Conservation (phyloP, 2,113 vertebrate species). For the Patagioenas fasciata region DNA sequence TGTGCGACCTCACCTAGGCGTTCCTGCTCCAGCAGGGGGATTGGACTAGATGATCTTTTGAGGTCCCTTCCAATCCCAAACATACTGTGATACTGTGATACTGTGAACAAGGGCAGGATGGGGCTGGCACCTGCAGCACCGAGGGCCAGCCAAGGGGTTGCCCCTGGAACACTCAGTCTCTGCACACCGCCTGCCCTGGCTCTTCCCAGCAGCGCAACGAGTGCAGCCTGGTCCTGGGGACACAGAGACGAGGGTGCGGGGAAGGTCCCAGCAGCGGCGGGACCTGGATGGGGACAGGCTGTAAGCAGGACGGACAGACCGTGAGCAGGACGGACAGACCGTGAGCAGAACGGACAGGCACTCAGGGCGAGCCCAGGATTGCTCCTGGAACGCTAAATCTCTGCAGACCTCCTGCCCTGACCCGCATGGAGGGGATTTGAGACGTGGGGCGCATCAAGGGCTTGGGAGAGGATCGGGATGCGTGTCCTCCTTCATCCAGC, state of each 20-base stretch:
- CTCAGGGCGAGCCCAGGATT: not conserved
- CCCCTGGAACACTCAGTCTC: too few species aligned
- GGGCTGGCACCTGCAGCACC: too few species aligned
- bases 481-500: not conserved
- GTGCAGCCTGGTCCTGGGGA: not conserved
- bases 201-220: not conserved
- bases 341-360: not conserved
- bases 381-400: not conserved
- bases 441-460: not conserved
- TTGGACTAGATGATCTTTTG: too few species aligned
- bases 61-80: too few species aligned
- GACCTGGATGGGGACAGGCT: fast-evolving
- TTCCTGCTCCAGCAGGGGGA: too few species aligned
- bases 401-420: not conserved
- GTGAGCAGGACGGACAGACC: not conserved
- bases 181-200: too few species aligned
- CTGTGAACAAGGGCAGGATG: too few species aligned
- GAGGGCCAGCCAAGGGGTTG: too few species aligned
- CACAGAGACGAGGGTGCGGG: fast-evolving
- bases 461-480: fast-evolving
- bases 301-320: not conserved
- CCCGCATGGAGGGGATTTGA: fast-evolving
- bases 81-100: too few species aligned
- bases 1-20: too few species aligned
- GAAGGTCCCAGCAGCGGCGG: fast-evolving